Evolutionary conservation across 2,888 invertebrate genomes (phyloP).

Genomic region (Formica aserva): DNA sequence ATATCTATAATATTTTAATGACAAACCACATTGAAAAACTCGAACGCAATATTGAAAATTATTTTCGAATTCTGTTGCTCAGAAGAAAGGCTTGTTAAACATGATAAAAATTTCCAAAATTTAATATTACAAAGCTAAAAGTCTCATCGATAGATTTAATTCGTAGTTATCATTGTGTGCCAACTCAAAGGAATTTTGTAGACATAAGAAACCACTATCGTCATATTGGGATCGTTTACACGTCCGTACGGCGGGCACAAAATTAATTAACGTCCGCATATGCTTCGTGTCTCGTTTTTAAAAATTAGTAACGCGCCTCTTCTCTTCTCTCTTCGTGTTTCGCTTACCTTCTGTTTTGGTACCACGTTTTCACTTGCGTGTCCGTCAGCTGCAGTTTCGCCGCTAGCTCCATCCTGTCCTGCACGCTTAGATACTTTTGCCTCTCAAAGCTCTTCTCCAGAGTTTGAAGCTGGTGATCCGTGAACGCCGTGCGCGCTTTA

Average conservation of each 20-base stretch:
- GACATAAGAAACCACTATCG: background rate
- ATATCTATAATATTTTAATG: slow-evolving; percentile 14
- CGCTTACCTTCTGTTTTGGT: slow-evolving; percentile 97
- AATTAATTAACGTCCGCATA: slow-evolving; percentile 40
- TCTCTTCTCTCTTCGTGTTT: background rate
- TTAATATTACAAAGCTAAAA: background rate
- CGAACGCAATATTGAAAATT: background rate
- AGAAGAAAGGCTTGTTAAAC: background rate
- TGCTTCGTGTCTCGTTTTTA: slow-evolving; percentile 29
- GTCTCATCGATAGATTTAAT: background rate
- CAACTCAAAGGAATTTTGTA: slow-evolving; percentile 14
- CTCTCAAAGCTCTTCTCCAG: slow-evolving; percentile 98
- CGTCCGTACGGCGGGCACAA: background rate
- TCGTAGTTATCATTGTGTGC: background rate
- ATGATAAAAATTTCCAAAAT: background rate
- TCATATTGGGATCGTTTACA: slow-evolving; percentile 8
- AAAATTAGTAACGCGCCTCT: slow-evolving; percentile 40
- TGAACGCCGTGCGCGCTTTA: slow-evolving; percentile 99
- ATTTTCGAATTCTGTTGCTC: background rate
- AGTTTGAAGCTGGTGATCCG: slow-evolving; percentile 98
- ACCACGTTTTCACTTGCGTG: slow-evolving; percentile 99
- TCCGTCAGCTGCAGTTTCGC: slow-evolving; percentile 98
- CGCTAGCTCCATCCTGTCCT: slow-evolving; percentile 99
- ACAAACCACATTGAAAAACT: slow-evolving; percentile 16
- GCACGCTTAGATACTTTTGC: slow-evolving; percentile 98